Evolutionary conservation across 2,113 vertebrate species (phyloP).

Genomic region (Nestor notabilis): DNA sequence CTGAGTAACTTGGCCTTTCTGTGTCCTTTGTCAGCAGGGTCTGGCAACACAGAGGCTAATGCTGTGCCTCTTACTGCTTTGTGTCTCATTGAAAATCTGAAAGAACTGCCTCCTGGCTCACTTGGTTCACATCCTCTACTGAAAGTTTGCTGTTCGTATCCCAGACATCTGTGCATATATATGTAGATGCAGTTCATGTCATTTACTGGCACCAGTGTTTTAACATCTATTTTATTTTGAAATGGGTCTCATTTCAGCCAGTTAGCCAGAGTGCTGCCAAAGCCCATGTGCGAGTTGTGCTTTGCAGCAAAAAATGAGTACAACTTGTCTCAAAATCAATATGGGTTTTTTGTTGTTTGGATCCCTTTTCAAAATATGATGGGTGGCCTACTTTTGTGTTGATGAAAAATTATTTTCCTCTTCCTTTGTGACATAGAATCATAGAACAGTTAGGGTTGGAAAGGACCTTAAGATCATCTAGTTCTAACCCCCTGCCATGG

Average conservation of each 20-base stretch:
- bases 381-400: slow-evolving; percentile 69
- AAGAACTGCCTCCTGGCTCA: background rate
- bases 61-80: background rate
- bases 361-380: slow-evolving; percentile 46
- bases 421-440: slow-evolving; percentile 42
- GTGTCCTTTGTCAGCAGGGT: background rate
- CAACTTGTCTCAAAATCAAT: slow-evolving; percentile 48
- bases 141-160: background rate
- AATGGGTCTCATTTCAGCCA: background rate
- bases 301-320: slow-evolving; percentile 52
- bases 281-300: background rate
- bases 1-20: background rate
- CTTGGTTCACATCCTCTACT: background rate
- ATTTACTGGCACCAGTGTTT: background rate
- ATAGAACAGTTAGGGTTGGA: background rate
- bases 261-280: background rate
- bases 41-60: fast-evolving
- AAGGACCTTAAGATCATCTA: background rate
- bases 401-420: slow-evolving; percentile 74
- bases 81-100: background rate
- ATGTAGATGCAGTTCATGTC: background rate
- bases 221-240: background rate
- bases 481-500: background rate
- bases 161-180: background rate
- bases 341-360: slow-evolving; percentile 11